phyloP scores from a whole-genome alignment of 2,797 vertebrate species.

The Glossophaga mutica region DNA sequence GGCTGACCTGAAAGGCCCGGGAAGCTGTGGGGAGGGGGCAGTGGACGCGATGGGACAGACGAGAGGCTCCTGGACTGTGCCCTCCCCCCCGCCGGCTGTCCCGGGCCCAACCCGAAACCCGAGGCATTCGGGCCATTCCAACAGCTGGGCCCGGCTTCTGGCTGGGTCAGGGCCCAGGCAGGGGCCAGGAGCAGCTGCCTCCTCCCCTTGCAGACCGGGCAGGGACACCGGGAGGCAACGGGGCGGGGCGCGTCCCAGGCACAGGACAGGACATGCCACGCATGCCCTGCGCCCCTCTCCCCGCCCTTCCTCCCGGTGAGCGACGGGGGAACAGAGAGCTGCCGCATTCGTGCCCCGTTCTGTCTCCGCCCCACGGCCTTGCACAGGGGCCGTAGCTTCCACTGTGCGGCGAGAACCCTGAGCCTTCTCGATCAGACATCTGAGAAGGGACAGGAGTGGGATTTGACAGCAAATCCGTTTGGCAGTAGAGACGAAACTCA shows the following conservation, averaged over 20 bases:
- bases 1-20: not conserved
- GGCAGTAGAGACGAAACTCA: not conserved
- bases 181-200: constrained; percentile 52
- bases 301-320: not conserved
- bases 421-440: not conserved
- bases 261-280: not conserved
- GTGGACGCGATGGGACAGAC: not conserved
- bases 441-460: not conserved
- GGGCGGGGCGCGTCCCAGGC: not conserved
- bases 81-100: constrained; percentile 40
- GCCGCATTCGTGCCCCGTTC: too few relatives aligned
- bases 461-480: not conserved
- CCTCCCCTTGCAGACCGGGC: not conserved
- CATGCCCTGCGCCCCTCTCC: not conserved
- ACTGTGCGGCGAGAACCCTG: not conserved
- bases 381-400: not conserved
- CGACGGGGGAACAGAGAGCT: not conserved
- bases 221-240: not conserved
- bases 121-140: constrained; percentile 43
- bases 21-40: not conserved
- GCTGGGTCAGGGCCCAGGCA: constrained; percentile 39
- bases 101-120: constrained; percentile 42
- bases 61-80: not conserved
- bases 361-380: not conserved
- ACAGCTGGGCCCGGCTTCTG: constrained; percentile 62